Percentiles rank a stretch among this genome's conserved stretches.
Conservation (phyloP, 2,113 vertebrate genomes). For the Chauna torquata region DNA sequence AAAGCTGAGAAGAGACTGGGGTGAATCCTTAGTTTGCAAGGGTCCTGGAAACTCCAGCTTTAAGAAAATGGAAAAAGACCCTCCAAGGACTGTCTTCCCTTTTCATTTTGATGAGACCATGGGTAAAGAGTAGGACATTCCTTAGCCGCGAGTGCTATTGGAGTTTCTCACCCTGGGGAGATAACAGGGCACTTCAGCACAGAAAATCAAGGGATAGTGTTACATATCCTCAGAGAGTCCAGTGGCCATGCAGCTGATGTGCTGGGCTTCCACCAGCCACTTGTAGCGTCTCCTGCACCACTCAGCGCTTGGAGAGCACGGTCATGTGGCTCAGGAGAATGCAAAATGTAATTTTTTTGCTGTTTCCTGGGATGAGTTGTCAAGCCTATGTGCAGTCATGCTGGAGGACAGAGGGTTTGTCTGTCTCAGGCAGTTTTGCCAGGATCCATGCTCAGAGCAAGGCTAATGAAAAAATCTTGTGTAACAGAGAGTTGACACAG, state of each 20-base stretch:
- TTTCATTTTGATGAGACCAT: neutral
- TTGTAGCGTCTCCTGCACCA: accelerated
- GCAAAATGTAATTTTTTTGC: neutral
- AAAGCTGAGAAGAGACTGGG: neutral
- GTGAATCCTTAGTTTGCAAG: neutral
- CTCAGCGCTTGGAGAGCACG: neutral
- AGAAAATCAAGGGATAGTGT: neutral
- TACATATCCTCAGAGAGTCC: neutral
- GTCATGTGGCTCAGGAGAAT: neutral
- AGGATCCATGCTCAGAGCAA: neutral
- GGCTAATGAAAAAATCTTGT: neutral
- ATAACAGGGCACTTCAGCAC: neutral
- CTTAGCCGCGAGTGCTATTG: neutral
- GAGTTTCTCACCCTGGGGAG: neutral
- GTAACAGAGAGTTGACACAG: neutral
- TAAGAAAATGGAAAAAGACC: neutral
- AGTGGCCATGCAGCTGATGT: neutral
- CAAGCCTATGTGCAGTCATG: neutral
- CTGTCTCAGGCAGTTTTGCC: neutral
- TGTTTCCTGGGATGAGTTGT: neutral
- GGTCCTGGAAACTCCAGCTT: neutral
- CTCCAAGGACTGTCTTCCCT: neutral
- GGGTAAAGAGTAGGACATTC: neutral
- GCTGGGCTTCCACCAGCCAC: neutral
- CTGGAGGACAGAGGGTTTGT: neutral